Conservation (phyloP, 2,888 invertebrate genomes). For the Aricia artaxerxes region DNA sequence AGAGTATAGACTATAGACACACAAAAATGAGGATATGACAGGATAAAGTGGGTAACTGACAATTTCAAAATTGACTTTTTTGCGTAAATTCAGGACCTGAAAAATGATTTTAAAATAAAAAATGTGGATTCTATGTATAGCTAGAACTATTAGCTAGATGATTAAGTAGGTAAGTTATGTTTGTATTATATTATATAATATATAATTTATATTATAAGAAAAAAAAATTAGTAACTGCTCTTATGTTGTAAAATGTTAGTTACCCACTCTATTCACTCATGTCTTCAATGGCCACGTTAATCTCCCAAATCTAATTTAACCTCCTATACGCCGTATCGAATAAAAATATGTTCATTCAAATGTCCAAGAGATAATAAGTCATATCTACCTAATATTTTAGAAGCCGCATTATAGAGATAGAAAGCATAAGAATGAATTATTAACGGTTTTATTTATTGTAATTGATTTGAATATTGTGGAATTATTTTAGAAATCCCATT, state of each 20-base stretch:
- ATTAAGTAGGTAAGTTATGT: too few species aligned
- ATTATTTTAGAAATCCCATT: neutral
- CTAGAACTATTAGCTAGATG: too few species aligned
- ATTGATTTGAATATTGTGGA: neutral
- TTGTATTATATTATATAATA: too few species aligned
- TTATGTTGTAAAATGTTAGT: too few species aligned
- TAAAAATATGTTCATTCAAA: slow-evolving; percentile 21
- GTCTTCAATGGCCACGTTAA: neutral
- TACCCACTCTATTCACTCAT: too few species aligned
- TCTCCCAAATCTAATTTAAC: slow-evolving; percentile 18
- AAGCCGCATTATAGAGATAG: neutral
- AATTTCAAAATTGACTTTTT: too few species aligned
- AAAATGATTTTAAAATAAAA: too few species aligned
- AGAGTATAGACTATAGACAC: neutral
- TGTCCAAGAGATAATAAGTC: slow-evolving; percentile 17
- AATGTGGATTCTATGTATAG: too few species aligned
- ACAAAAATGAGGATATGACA: neutral
- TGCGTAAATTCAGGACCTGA: too few species aligned
- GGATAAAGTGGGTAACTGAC: too few species aligned
- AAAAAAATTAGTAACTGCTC: too few species aligned
- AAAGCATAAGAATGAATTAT: slow-evolving; percentile 10
- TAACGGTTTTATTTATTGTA: neutral
- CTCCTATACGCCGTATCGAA: neutral
- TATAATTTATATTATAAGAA: too few species aligned
- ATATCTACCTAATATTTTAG: slow-evolving; percentile 5